phyloP scores from a whole-genome alignment of 2,797 vertebrate species.

The Chaetophractus vellerosus region DNA sequence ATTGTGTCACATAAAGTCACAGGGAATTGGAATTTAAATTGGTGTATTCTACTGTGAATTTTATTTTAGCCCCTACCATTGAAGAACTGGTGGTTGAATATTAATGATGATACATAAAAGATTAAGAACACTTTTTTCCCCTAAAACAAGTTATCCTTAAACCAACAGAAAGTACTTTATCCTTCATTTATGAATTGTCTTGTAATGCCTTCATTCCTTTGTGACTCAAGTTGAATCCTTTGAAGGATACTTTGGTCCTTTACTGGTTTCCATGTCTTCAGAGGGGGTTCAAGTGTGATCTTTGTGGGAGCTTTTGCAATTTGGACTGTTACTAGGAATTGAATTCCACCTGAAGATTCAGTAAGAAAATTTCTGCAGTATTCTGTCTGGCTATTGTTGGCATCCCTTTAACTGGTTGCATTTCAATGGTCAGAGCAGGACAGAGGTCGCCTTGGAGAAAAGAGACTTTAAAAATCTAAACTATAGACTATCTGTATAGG shows the following conservation, averaged over 20 bases:
- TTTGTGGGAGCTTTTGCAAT: neutral
- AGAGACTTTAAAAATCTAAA: neutral
- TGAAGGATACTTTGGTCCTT: neutral
- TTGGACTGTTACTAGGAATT: neutral
- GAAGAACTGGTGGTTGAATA: neutral
- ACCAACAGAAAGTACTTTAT: neutral
- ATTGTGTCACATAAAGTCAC: neutral
- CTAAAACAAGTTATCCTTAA: neutral
- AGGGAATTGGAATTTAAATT: neutral
- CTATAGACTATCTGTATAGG: neutral
- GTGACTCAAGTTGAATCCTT: neutral
- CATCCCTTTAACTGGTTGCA: neutral
- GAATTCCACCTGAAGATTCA: neutral
- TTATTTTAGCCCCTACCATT: neutral
- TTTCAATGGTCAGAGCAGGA: neutral
- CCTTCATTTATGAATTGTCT: neutral
- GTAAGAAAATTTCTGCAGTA: neutral
- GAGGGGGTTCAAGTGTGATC: neutral
- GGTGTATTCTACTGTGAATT: neutral
- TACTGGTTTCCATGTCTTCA: neutral
- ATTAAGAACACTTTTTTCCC: neutral
- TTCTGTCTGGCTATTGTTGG: neutral
- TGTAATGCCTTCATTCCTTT: neutral
- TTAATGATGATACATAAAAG: neutral
- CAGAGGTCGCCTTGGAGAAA: neutral